Evolutionary conservation across 2,888 invertebrate genomes (phyloP), one percentile per base, ranked within the genome.

Genomic region (Artemia sp.): DNA sequence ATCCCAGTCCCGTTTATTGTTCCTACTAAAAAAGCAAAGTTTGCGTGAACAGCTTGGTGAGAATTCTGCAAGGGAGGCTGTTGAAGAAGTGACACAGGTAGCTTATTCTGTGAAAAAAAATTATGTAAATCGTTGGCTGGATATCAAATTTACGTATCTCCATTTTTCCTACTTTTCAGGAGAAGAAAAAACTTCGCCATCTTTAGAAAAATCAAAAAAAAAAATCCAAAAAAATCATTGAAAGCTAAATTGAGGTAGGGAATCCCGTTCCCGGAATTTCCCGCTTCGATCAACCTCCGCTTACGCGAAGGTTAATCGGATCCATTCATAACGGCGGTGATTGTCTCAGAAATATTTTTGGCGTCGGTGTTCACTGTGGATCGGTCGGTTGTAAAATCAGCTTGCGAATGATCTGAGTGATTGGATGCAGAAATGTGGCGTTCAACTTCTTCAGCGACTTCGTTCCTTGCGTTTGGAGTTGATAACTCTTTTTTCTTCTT

Each of bases 91-190:
- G 19, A 19, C 19, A 19, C 19, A 19, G 19, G 19, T 19, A 19
- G 19, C 19, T 19, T 19, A 19, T 19, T 19, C 19, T 19, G 19
- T 19, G 19, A 19, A 19, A 19, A 19, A 19, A 19, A 19, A 19
- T 1, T 19, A 19, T 19, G 19, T 19, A 19, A 19, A 19, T 19
- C 19, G 19, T 19, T 19, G 19, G 19, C 19, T 19, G 19, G 19
- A 19, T 19, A 19, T 19, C 19, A 19, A 19, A 19, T 19, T 19
- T 19, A 19, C 19, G 58, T 58, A 58, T 58, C 58, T 58, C 58
- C 58, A 58, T 58, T 58, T 58, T 58, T 58, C 14, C 58, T 14
- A 58, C 58, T 58, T 58, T 58, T 14, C 58, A 58, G 58, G 58
- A 58, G 58, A 58, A n/a, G 58, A 58, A 58, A 58, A 58, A 58